These are phyloP conservation scores for Melanotaenia trifasciata DNA, from an alignment of 2,797 vertebrate genomes.

Conservation along the genomic window DNA sequence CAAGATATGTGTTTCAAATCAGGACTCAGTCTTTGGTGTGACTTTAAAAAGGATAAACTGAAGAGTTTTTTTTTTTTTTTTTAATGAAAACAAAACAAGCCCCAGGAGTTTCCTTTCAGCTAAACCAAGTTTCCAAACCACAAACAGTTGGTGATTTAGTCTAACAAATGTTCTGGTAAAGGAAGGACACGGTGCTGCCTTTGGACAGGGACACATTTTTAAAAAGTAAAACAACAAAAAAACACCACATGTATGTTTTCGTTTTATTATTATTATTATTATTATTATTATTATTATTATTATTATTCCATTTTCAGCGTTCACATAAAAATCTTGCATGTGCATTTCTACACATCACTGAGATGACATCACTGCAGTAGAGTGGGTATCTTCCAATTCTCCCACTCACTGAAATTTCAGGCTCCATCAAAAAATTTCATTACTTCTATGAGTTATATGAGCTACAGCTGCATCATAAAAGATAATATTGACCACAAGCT, in stretches of 20 bases:
- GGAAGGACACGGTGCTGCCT: conserved; percentile 68
- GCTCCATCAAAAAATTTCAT: conserved; percentile 71
- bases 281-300: conserved; percentile 15
- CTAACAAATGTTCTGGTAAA: conserved; percentile 79
- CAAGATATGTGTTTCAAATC: conserved; percentile 17
- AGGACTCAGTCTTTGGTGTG: conserved; percentile 16
- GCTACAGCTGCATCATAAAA: conserved; percentile 78
- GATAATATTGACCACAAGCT: conserved; percentile 59
- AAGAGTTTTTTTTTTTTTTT: conserved; percentile 30
- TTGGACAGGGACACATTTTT: conserved; percentile 53
- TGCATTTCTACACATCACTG: conserved; percentile 44
- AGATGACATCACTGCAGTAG: conserved; percentile 74
- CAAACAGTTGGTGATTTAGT: conserved; percentile 74
- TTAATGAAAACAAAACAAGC: conserved; percentile 66
- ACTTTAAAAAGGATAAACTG: conserved; percentile 49
- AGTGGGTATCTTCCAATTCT: conserved; percentile 47
- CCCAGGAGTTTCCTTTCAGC: conserved; percentile 73
- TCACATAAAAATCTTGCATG: conserved; percentile 63
- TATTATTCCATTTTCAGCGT: conserved; percentile 54
- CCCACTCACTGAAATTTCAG: conserved; percentile 71
- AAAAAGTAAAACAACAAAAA: conserved; percentile 19
- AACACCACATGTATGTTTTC: conserved; percentile 53
- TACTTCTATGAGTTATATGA: conserved; percentile 71
- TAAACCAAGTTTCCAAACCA: conserved; percentile 79
- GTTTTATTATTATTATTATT: neutral